Conservation (phyloP, 2,888 invertebrate species). For the Myopa testacea region DNA sequence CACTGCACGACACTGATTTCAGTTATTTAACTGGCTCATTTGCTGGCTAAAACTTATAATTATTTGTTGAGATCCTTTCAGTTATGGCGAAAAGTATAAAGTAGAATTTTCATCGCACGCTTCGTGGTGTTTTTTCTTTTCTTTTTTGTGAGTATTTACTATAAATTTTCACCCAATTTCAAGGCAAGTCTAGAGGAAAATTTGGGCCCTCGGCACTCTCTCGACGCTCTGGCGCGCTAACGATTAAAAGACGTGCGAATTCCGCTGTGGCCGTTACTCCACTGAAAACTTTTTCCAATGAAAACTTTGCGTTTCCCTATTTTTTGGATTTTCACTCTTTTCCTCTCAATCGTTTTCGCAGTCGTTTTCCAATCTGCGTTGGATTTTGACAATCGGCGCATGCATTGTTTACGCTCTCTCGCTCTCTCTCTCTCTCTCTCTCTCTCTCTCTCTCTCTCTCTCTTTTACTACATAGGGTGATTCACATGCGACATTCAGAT, state of each 20-base stretch:
- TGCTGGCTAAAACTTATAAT: not conserved
- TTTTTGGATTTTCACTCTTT: not conserved
- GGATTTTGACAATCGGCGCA: not conserved
- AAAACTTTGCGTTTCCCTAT: slow-evolving; percentile 40
- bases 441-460: slow-evolving; percentile 14
- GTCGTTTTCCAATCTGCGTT: slow-evolving; percentile 26
- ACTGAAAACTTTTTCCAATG: slow-evolving; percentile 61
- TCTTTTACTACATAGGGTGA: not conserved
- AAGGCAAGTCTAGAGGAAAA: slow-evolving; percentile 47
- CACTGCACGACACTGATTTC: not conserved
- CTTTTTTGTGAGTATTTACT: slow-evolving; percentile 45
- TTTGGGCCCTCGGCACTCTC: slow-evolving; percentile 45
- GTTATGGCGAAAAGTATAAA: not conserved
- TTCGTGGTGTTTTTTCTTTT: slow-evolving; percentile 32
- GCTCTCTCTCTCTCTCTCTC: slow-evolving; percentile 30
- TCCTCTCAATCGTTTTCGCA: not conserved
- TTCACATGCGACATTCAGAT: too few species aligned
- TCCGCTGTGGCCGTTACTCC: slow-evolving; percentile 65
- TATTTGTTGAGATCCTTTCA: slow-evolving; percentile 16
- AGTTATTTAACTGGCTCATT: not conserved
- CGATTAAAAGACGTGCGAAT: slow-evolving; percentile 58
- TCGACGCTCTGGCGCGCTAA: slow-evolving; percentile 47
- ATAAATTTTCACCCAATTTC: slow-evolving; percentile 52
- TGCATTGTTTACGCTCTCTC: slow-evolving; percentile 44
- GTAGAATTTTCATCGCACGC: slow-evolving; percentile 30